Evolutionary conservation across 1,140 invertebrate genomes (phyloP).

Genomic region (Leptinotarsa texana): DNA sequence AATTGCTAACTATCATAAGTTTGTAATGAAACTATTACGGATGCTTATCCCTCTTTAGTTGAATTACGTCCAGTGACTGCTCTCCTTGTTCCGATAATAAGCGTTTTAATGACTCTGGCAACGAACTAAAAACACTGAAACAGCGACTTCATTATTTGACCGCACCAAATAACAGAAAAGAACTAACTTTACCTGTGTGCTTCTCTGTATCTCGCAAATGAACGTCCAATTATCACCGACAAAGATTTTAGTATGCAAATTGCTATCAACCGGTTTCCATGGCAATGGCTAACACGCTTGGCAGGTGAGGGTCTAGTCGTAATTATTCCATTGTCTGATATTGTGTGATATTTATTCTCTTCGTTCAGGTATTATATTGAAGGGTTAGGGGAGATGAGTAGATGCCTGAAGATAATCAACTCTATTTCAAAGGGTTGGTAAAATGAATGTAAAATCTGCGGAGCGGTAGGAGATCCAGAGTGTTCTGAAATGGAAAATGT

Average conservation of each 20-base stretch:
- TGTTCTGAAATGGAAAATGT: constrained; percentile 19
- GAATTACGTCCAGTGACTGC: neutral
- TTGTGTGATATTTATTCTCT: constrained; percentile 37
- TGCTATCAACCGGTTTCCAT: constrained; percentile 50
- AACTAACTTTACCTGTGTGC: constrained; percentile 6
- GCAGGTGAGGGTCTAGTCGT: constrained; percentile 47
- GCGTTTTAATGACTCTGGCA: constrained; percentile 5
- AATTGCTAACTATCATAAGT: too few relatives aligned
- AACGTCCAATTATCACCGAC: constrained; percentile 52
- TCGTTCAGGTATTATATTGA: constrained; percentile 34
- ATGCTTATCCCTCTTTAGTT: neutral
- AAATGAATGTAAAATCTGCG: constrained; percentile 18
- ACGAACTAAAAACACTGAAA: neutral
- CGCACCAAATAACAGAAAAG: neutral
- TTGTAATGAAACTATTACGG: too few relatives aligned
- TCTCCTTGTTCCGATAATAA: neutral
- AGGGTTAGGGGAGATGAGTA: neutral
- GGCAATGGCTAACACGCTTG: constrained; percentile 45
- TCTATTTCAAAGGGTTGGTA: constrained; percentile 30
- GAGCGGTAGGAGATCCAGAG: neutral
- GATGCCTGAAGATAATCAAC: constrained; percentile 34
- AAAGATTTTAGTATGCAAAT: constrained; percentile 55
- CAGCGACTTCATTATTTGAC: neutral
- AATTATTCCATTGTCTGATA: constrained; percentile 52
- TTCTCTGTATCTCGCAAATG: constrained; percentile 20